A percentile compares a stretch with the other conserved stretches of the same genome.
Evolutionary conservation across 2,113 vertebrate genomes (phyloP).

Genomic region (Indicator maculatus): DNA sequence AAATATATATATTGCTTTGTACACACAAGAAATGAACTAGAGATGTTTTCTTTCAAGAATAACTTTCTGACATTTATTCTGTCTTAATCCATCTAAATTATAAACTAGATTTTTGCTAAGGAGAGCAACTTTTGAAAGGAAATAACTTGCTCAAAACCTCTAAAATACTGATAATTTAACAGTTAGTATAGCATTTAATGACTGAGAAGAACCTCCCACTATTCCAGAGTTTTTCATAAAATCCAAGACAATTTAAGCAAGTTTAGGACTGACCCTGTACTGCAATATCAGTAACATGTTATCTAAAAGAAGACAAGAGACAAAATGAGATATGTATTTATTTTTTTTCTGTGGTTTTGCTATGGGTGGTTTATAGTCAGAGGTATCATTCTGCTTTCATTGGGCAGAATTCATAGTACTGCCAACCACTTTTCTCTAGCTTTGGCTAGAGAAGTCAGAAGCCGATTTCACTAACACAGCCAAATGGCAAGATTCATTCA

Average conservation of each 20-base stretch:
- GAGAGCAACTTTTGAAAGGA: background rate
- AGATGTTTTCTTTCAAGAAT: background rate
- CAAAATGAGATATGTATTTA: background rate
- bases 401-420: background rate
- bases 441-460: background rate
- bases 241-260: background rate
- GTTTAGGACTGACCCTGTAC: background rate
- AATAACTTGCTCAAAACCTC: background rate
- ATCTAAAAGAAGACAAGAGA: background rate
- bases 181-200: background rate
- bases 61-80: background rate
- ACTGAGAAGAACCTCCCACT: background rate
- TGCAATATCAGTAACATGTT: background rate
- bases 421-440: background rate
- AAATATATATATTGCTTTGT: background rate
- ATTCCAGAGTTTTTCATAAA: background rate
- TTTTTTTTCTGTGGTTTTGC: background rate
- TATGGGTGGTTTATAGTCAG: background rate
- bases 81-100: background rate
- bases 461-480: background rate
- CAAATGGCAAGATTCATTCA: background rate
- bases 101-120: background rate
- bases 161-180: background rate
- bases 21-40: background rate
- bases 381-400: background rate